These are phyloP conservation scores for Xenotilapia leptura DNA, from an alignment of 2,113 vertebrate genomes.

Conservation along the genomic window DNA sequence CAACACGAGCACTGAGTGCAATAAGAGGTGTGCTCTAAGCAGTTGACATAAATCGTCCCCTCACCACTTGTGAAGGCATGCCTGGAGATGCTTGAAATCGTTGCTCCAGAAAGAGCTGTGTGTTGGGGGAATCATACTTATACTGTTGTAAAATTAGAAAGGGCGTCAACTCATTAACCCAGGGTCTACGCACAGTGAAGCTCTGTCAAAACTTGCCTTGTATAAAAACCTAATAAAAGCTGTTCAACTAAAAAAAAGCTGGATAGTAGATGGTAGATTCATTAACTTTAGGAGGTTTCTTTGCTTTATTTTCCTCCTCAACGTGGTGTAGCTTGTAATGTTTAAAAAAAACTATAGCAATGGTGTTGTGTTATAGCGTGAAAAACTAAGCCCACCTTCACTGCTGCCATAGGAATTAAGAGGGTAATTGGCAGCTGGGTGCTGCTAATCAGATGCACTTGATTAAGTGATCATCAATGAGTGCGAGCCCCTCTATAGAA, in stretches of 20 bases:
- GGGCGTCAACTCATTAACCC: constrained; percentile 17
- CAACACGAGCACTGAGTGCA: not conserved
- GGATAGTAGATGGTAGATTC: not conserved
- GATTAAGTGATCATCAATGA: not conserved
- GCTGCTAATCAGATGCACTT: not conserved
- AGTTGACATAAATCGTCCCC: constrained; percentile 40
- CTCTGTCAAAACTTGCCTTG: constrained; percentile 12
- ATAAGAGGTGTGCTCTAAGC: not conserved
- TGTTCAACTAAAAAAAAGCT: not conserved
- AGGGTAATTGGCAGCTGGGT: not conserved
- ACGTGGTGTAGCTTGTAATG: not conserved
- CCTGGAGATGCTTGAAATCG: constrained; percentile 34
- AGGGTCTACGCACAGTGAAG: not conserved
- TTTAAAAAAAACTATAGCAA: not conserved
- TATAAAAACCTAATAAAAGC: not conserved
- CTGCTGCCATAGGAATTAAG: not conserved
- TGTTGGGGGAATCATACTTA: constrained; percentile 22
- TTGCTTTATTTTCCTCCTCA: not conserved
- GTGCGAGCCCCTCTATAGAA: rapidly evolving
- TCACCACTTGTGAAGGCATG: constrained; percentile 47
- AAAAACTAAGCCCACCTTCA: not conserved
- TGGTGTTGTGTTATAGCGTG: not conserved
- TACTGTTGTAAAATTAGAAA: constrained; percentile 44
- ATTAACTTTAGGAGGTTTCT: not conserved
- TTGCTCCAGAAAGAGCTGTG: constrained; percentile 19